These are phyloP conservation scores for Phalacrocorax carbo DNA, from an alignment of 2,113 vertebrate species.

Conservation along the genomic window DNA sequence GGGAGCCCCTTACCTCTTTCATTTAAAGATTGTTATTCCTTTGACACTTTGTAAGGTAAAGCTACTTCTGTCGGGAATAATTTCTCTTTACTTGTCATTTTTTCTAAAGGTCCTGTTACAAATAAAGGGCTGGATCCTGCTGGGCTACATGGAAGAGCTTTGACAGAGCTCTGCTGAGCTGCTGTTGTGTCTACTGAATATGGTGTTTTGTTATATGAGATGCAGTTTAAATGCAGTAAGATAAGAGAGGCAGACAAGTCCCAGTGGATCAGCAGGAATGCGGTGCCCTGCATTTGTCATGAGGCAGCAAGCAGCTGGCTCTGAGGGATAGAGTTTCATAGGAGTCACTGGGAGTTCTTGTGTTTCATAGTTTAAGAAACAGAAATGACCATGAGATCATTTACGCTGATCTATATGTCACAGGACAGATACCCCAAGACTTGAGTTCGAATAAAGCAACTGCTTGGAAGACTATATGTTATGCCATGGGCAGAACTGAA, in stretches of 20 bases:
- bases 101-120: background rate
- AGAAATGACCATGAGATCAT: background rate
- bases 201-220: background rate
- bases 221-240: background rate
- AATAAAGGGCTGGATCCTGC: background rate
- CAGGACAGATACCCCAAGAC: background rate
- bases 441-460: background rate
- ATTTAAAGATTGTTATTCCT: background rate
- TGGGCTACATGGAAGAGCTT: background rate
- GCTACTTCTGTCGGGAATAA: background rate
- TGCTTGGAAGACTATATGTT: background rate
- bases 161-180: background rate
- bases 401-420: background rate
- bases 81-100: background rate
- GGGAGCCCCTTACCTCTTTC: background rate
- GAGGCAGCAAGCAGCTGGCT: background rate
- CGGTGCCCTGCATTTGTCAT: background rate
- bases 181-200: background rate
- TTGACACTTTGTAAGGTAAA: background rate
- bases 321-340: background rate
- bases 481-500: background rate
- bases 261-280: background rate
- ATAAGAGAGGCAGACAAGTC: background rate
- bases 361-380: background rate
- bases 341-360: background rate